Evolutionary conservation across 1,140 invertebrate species (phyloP), one percentile per base, ranked within the genome.

Genomic region (Calliopsis andreniformis): DNA sequence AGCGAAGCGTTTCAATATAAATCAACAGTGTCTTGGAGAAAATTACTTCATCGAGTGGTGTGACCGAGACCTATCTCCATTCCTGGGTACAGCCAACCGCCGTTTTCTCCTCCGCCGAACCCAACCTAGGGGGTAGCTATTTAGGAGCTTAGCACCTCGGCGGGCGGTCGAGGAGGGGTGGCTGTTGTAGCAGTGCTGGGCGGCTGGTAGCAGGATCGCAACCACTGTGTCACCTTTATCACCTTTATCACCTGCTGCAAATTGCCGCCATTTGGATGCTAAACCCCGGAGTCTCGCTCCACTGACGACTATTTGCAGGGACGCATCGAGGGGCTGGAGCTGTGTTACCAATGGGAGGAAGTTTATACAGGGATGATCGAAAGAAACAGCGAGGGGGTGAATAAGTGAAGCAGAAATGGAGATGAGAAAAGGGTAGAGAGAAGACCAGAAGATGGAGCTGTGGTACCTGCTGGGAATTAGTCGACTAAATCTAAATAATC

Each of bases 161-260:
- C 79, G 73, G 83, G 82, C 51, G 81, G 86, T 77, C 76, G 80
- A 62, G 79, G 66, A 55, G 59, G 67, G 78, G 64, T 61, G 79
- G 73, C 45, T 78, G 69, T 39, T 23, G 86, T 68, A 80, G 82
- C 69, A 61, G 56, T 62, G 69, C 69, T 62, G 66, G 71, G 64
- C 47, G 75, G 84, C 67, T 84, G 81, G 73, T 75, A 87, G 61
- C 82, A 66, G 72, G 62, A 73, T 78, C 68, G 84, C 86, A 87
- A 87, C 87, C 87, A 83, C 86, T 87, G 88, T 90, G 89, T 91
- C 90, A 91, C 89, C 90, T 92, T 91, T 91, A 92, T 92, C 89
- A 91, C 90, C 90, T 92, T 91, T 91, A 91, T 91, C 90, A 90
- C 90, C 90, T 91, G 87, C 87, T 91, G 89, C 90, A 92, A 91